Base-by-base conservation (phyloP, 2,113 vertebrate species). In the Prunella fulvescens region DNA sequence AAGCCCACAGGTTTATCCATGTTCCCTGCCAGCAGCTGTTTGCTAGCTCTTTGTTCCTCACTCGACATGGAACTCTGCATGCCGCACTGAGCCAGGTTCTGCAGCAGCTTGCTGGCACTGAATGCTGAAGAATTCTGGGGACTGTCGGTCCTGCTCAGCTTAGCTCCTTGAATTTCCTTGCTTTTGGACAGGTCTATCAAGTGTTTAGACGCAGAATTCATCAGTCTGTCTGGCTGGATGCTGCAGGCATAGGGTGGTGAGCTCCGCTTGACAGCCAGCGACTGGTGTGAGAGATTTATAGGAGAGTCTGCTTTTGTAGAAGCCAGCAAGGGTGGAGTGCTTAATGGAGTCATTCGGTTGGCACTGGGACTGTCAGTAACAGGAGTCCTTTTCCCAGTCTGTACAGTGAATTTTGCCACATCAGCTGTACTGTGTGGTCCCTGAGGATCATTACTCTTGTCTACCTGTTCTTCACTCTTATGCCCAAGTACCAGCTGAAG, bases 101-200 rank as follows among this genome's bases (percentile, higher is more conserved):
- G 99, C 97, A 99, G 97, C 86, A 99, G 98, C 96, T 99, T 99
- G 97, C 99, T 99, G 97, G 99, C 99, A 84, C 99, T 99, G 94
- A 99, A 99, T 39, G 98, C 97, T 0, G 99, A 96, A 22, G 97
- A 97, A 92, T 98, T 99, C 79, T 98, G 96, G 5, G 97, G 96
- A 93, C 98, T 98, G 58, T 99, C 98, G 11, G 96, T 98, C 50
- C 98, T 96, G 92, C 97, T 97, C 78, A 97, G 80, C 92, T 98
- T 99, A 86, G 98, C 97, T 92, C 95, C 96, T 88, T 97, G 97
- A 1, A 96, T 67, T 60, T 98, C 97, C 94, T 98, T 98, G 92
- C 91, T 97, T 92, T 99, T 98, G 31, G 98, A 98, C 57, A 98
- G 97, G 91, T 98, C 98, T 95, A 98, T 96, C 93, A 98, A 93